Base-by-base conservation (phyloP, 64 coral and sea anemone species). In the Platygyra sinensis region DNA sequence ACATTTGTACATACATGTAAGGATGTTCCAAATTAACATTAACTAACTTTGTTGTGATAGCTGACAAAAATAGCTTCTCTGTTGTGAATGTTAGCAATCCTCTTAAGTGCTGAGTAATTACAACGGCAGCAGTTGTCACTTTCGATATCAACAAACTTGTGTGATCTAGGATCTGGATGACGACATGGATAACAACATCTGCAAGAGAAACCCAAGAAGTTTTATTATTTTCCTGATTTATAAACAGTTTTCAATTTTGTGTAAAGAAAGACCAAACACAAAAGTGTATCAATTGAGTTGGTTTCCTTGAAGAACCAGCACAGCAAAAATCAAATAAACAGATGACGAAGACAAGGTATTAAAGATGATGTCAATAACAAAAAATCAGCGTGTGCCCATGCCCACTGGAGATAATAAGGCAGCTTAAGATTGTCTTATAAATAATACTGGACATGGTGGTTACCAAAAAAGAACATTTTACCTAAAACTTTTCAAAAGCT, bases 111-210 rank as follows among this genome's bases (percentile, higher is more conserved):
- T 52, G 97, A 99, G 84, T 96, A 99, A 85, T 99, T 89, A 78
- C 97, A 99, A 0, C 94, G 88, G 72, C 97, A 99, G 52, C 94
- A 96, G 73, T 99, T 99, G 63, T 99, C 97, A 51, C 89, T 94
- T 60, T 93, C 90, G 13, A 99, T 86, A 52, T 93, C 83, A 30
- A 95, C 97, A 73, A 85, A 78, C 38, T 97, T 97, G 16, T 97
- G 91, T 28, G 90, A 62, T 72, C 91, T 96, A 12, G 52, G 84
- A 32, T 95, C 94, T 60, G 73, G 72, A 36, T 83, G 55, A 75
- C 97, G 97, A 57, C 97, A 99, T 27, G 38, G 54, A 75, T 99
- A 99, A 80, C 97, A 99, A 86, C 97, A 99, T 59, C 97, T 98
- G 38, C 20, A 72, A 55, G 2, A 24, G 54, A 60, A 29, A 80